These are phyloP conservation scores for Elegia similella DNA, from an alignment of 2,888 invertebrate species.

Conservation along the genomic window DNA sequence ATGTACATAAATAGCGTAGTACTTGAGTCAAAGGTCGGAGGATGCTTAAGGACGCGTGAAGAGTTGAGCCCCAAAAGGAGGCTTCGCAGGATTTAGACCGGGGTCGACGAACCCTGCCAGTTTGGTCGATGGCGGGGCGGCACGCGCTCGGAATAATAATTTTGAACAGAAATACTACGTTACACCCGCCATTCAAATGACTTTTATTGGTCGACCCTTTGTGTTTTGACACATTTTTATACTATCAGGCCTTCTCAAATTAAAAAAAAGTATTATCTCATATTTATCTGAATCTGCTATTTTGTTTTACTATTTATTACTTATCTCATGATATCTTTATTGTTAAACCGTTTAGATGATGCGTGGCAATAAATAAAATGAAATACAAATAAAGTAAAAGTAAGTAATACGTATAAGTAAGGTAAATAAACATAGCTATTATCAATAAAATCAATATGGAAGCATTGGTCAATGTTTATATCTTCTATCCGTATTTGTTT, in stretches of 20 bases:
- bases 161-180: background rate
- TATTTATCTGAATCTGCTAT: too few species aligned
- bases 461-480: slow-evolving; percentile 1
- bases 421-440: background rate
- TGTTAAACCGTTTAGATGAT: too few species aligned
- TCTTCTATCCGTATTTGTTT: background rate
- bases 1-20: background rate
- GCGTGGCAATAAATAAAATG: too few species aligned
- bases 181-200: background rate
- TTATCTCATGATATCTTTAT: too few species aligned
- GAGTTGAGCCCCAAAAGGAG: slow-evolving; percentile 20
- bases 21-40: slow-evolving; percentile 15
- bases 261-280: too few species aligned
- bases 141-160: slow-evolving; percentile 24
- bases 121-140: slow-evolving; percentile 33
- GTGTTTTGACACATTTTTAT: background rate
- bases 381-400: too few species aligned
- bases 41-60: slow-evolving; percentile 24
- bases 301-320: too few species aligned
- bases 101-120: slow-evolving; percentile 32
- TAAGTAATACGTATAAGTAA: too few species aligned
- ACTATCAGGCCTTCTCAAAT: too few species aligned
- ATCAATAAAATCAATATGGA: background rate
- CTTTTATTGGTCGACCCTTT: background rate
- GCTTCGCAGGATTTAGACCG: slow-evolving; percentile 30